Base-by-base conservation (phyloP, 2,888 invertebrate genomes). In the Phlogophora meticulosa region DNA sequence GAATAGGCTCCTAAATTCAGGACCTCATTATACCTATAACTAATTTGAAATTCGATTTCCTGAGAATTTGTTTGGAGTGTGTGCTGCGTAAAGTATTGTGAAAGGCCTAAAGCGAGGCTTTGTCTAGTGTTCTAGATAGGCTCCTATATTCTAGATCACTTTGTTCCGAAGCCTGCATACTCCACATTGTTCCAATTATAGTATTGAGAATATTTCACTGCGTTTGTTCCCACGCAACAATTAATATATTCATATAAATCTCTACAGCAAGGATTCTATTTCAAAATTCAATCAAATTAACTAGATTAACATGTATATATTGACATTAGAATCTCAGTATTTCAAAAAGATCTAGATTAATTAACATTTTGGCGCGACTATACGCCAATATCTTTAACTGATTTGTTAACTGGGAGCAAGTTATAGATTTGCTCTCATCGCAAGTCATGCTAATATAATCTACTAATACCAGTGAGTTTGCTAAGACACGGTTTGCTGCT, bases 151-250 rank as follows among this genome's bases (percentile, higher is more conserved):
- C 10, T 32, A 46, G 57, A 38, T 11, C 42, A 51, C 15, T 53
- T 7, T 5, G 42, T 24, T 7, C 22, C 32, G 10, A 17, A 20
- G 28, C 11, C 22, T 9, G 22, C n/a, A 56, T 73, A 36, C 40
- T 11, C 9, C 36, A 24, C 42, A 64, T 63, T 63, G 63, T 68
- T 68, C 52, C 57, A 58, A 60, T 10, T 42, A 55, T 9, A 75
- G 80, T 49, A 60, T 60, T 79, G 80, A 58, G 76, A 68, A 78
- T 60, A 49, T 60, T 52, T 57, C 4, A 40, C 4, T 10, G 2
- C 1, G 7, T 59, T 60, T 68, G 24, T 68, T 76, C 69, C 56
- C 80, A 76, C 76, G 69, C 28, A 45, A 60, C 48, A 42, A 68
- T 42, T 32, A 59, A 66, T 46, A 28, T 64, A 72, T 64, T 59